Percentiles rank a stretch among this genome's conserved stretches.
Evolutionary conservation across 2,113 vertebrate species (phyloP).

Genomic region (Etheostoma cragini): DNA sequence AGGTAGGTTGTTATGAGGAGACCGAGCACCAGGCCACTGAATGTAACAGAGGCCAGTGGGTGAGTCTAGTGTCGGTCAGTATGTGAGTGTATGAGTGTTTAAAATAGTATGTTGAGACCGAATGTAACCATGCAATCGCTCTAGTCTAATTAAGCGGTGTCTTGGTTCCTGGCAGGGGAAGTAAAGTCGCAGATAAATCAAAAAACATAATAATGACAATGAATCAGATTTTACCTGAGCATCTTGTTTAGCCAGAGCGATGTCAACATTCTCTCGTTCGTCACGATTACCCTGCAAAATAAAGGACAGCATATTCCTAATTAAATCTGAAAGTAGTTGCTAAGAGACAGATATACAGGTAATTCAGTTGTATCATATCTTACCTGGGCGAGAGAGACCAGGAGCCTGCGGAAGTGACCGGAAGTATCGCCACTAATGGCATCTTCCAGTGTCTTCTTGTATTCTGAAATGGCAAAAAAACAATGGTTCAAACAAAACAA

Average conservation of each 20-base stretch:
- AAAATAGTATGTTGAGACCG: too few species aligned
- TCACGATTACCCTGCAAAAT: slow-evolving; percentile 90
- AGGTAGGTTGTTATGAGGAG: too few species aligned
- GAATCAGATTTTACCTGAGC: slow-evolving; percentile 87
- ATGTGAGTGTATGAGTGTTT: too few species aligned
- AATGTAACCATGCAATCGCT: too few species aligned
- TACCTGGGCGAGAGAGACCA: slow-evolving; percentile 96
- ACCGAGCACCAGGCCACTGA: too few species aligned
- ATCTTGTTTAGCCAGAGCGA: slow-evolving; percentile 93
- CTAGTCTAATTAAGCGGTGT: too few species aligned
- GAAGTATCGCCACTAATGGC: slow-evolving; percentile 94
- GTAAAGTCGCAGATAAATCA: background rate
- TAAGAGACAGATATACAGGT: background rate
- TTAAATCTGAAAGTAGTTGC: background rate
- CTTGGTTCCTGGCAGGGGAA: too few species aligned
- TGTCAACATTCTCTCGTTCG: slow-evolving; percentile 90
- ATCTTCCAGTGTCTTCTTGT: slow-evolving; percentile 94
- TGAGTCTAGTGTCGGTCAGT: too few species aligned
- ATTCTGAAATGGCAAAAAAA: slow-evolving; percentile 82
- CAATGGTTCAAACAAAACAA: background rate
- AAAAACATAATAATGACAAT: background rate
- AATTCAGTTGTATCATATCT: background rate
- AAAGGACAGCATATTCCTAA: background rate
- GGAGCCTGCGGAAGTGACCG: slow-evolving; percentile 95
- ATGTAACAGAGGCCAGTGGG: too few species aligned